These are phyloP conservation scores for Netelia melanura DNA, from an alignment of 2,888 invertebrate genomes.

Conservation along the genomic window DNA sequence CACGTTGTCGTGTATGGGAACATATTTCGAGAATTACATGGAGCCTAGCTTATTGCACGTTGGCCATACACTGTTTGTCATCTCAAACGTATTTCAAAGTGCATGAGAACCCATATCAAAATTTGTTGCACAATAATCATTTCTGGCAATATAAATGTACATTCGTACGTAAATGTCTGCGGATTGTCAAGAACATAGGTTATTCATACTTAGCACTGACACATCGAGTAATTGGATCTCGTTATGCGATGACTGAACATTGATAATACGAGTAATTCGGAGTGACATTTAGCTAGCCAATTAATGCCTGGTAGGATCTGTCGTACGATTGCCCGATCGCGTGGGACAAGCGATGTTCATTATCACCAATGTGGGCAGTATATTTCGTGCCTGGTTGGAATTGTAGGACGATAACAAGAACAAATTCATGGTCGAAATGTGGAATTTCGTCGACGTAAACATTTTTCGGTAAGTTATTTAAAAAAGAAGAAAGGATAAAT, in stretches of 20 bases:
- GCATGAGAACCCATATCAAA: too few relatives aligned
- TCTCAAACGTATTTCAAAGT: too few relatives aligned
- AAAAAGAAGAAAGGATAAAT: too few relatives aligned
- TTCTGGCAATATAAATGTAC: not conserved
- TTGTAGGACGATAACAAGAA: too few relatives aligned
- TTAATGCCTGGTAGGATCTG: conserved; percentile 50
- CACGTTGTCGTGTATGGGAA: too few relatives aligned
- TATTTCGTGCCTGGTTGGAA: not conserved
- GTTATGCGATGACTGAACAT: conserved; percentile 49
- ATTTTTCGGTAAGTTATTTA: too few relatives aligned
- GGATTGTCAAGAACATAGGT: conserved; percentile 6
- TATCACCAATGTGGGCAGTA: conserved; percentile 1
- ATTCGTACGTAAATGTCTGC: not conserved
- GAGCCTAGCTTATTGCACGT: too few relatives aligned
- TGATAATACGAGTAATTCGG: conserved; percentile 55
- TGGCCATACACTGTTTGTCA: too few relatives aligned
- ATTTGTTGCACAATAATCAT: too few relatives aligned
- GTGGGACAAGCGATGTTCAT: conserved; percentile 19
- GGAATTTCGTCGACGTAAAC: too few relatives aligned
- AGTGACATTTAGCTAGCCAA: conserved; percentile 53
- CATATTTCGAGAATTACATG: too few relatives aligned
- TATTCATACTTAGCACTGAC: conserved; percentile 21
- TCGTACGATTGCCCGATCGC: conserved; percentile 8
- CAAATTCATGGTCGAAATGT: too few relatives aligned
- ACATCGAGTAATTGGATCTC: conserved; percentile 34